phyloP scores from a whole-genome alignment of 2,113 vertebrate species.

The Nanorana parkeri region DNA sequence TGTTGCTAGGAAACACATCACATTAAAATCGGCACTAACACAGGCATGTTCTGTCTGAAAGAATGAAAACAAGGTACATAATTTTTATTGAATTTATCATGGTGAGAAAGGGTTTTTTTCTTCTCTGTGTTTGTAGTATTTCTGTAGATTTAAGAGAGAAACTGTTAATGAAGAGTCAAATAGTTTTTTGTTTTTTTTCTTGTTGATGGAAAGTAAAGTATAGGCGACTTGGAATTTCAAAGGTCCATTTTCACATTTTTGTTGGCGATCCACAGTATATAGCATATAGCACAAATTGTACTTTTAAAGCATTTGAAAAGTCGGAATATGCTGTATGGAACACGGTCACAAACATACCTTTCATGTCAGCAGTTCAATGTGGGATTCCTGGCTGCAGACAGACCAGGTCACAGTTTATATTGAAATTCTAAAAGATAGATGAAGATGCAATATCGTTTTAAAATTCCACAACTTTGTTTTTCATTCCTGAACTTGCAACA shows the following conservation, averaged over 20 bases:
- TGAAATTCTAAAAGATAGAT: no score
- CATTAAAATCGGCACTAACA: slow-evolving; percentile 21
- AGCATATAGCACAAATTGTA: background rate
- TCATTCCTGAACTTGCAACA: no score
- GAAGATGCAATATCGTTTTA: no score
- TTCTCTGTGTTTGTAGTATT: background rate
- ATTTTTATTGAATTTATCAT: slow-evolving; percentile 34
- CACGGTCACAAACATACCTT: no score
- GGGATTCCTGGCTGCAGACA: no score
- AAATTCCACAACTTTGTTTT: no score
- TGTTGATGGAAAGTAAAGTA: background rate
- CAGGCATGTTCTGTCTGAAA: background rate
- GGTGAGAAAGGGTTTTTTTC: slow-evolving; percentile 15
- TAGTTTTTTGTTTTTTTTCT: no score
- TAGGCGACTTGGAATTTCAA: background rate
- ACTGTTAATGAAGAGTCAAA: background rate
- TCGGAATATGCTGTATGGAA: no score
- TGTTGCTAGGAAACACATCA: slow-evolving; percentile 48
- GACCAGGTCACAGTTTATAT: no score
- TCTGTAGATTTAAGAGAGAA: background rate
- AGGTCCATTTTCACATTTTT: background rate
- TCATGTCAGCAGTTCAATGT: no score
- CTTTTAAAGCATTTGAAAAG: no score
- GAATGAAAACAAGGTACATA: slow-evolving; percentile 27
- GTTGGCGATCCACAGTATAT: background rate